Base-by-base conservation (phyloP, 2,888 invertebrate genomes). In the Abrostola tripartita region DNA sequence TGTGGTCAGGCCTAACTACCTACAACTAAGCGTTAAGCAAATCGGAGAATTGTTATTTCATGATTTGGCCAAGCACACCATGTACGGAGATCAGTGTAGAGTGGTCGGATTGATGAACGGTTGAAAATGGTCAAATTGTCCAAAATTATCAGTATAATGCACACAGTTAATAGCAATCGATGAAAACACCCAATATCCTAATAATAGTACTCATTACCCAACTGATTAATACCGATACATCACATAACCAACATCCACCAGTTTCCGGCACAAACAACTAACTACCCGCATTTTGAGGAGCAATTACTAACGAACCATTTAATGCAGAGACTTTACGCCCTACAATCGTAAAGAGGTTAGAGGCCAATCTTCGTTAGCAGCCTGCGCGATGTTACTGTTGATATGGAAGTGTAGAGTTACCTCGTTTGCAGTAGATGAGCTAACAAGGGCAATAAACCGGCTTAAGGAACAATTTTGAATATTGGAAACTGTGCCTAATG, bases 261-360 rank as follows among this genome's bases (percentile, higher is more conserved):
- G 49, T 77, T 66, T 54, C 65, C 65, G 51, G 59, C 65, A 38
- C 66, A 73, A 74, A 73, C 79, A 80, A 80, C 83, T 75, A 79
- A 78, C 78, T 81, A 82, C 79, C 81, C 76, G 79, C 80, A 82
- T 82, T 81, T 83, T 79, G 73, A 75, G 71, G 76, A 83, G 83
- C 80, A 83, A 87, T 87, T 86, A 82, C 54, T 72, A 68, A 40
- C 37, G 10, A 40, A 42, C 82, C 73, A 76, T 59, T 71, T 76
- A 56, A 53, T 37, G 55, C 50, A 65, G 76, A 68, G 42, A 67
- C 68, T 36, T 42, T 37, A 38, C 50, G 5, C 10, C 10, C 9
- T 38, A 36, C 44, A 37, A 52, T 67, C 61, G 6, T 14, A 42
- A 10, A 6, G 0, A 7, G 44, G 14, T 24, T 44, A 35, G 42